Evolutionary conservation across 2,888 invertebrate genomes (phyloP).

Genomic region (Tenthredo scrophulariae): DNA sequence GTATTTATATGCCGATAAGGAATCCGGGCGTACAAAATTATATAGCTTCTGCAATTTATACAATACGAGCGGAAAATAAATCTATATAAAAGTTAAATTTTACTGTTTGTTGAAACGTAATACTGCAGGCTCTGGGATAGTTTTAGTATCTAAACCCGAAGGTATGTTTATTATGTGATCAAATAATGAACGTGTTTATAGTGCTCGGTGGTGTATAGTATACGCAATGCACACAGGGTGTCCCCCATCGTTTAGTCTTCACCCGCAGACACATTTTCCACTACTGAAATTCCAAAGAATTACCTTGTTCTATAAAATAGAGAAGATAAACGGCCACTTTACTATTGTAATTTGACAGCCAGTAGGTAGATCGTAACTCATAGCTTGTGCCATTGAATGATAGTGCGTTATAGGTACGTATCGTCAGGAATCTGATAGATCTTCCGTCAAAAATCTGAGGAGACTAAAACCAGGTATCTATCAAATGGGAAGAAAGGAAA

Average conservation of each 20-base stretch:
- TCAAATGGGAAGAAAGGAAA: background rate
- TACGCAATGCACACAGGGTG: background rate
- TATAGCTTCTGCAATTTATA: background rate
- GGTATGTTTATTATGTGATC: conserved; percentile 1
- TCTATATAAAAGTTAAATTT: background rate
- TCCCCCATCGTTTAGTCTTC: background rate
- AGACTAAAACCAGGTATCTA: too few relatives aligned
- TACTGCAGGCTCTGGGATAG: background rate
- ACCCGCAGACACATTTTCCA: background rate
- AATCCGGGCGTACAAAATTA: background rate
- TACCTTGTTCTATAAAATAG: background rate
- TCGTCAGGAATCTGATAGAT: background rate
- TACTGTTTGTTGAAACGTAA: background rate
- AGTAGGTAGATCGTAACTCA: background rate
- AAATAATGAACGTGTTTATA: conserved; percentile 1
- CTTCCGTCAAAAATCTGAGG: background rate
- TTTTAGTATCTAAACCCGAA: background rate
- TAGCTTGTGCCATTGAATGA: conserved; percentile 4
- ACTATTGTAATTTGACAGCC: background rate
- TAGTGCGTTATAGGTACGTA: background rate
- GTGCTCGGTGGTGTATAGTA: background rate
- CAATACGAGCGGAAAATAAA: background rate
- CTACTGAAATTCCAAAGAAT: background rate
- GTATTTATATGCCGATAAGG: background rate
- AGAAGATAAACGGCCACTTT: background rate